phyloP scores from a whole-genome alignment of 2,113 vertebrate genomes.

The Xyrauchen texanus region DNA sequence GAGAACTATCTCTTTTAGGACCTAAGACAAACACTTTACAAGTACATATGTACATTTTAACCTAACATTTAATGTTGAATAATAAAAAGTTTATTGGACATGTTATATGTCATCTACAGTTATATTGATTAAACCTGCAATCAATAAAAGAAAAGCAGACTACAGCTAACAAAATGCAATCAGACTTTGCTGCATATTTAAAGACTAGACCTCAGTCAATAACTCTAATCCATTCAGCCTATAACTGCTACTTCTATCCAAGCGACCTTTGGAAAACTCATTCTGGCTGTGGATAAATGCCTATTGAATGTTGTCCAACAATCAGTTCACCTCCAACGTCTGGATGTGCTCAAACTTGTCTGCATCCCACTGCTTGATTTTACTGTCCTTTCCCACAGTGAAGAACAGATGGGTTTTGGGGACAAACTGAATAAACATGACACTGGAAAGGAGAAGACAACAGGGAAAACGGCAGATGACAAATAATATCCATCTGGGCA shows the following conservation, averaged over 20 bases:
- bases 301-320: constrained; percentile 10
- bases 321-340: constrained; percentile 87
- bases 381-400: constrained; percentile 92
- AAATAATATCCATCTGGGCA: constrained; percentile 61
- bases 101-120: neutral
- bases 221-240: constrained; percentile 13
- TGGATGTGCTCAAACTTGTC: constrained; percentile 95
- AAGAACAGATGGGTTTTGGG: constrained; percentile 97
- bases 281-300: constrained; percentile 7
- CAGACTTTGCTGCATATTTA: constrained; percentile 26
- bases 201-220: neutral
- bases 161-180: constrained; percentile 8
- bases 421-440: constrained; percentile 95
- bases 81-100: too few relatives aligned
- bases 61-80: too few relatives aligned
- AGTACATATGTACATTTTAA: too few relatives aligned
- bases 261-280: constrained; percentile 6
- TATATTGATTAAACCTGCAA: constrained; percentile 2
- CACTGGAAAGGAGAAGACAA: constrained; percentile 71
- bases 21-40: too few relatives aligned
- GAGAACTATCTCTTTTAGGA: too few relatives aligned
- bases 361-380: constrained; percentile 97
- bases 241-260: constrained; percentile 27
- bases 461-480: constrained; percentile 31
- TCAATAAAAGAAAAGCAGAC: constrained; percentile 25